A percentile compares a stretch with the other conserved stretches of the same genome.
These are phyloP conservation scores for Rambutsinella grinnellia DNA, from an alignment of 2,888 invertebrate species.

Conservation along the genomic window DNA sequence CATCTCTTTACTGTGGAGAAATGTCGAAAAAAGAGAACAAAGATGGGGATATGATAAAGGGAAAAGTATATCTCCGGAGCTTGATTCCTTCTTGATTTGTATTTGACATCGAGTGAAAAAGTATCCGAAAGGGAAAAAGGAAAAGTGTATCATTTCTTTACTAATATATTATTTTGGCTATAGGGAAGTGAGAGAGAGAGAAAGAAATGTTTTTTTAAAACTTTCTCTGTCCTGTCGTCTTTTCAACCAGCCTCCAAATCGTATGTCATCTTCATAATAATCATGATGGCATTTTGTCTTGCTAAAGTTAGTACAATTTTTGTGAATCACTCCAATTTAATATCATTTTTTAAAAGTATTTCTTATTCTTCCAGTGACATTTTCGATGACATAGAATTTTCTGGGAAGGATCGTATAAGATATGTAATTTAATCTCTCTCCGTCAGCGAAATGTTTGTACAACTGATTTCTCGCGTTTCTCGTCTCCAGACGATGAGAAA, in stretches of 20 bases:
- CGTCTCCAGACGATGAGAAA: conserved; percentile 9
- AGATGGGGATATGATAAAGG: background rate
- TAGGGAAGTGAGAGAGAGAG: background rate
- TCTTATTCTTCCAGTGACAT: background rate
- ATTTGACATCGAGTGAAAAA: background rate
- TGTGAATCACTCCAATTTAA: background rate
- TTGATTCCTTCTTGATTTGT: conserved; percentile 7
- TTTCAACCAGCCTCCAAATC: background rate
- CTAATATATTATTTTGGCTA: no score
- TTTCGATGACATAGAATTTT: background rate
- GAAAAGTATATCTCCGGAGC: background rate
- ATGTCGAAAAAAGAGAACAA: conserved; percentile 18
- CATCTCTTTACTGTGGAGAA: conserved; percentile 29
- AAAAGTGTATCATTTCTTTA: no score
- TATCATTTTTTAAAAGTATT: background rate
- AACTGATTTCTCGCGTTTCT: conserved; percentile 44
- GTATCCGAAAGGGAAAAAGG: background rate
- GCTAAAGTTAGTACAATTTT: no score
- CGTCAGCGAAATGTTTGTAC: conserved; percentile 20
- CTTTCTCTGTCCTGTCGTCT: background rate
- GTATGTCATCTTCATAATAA: background rate
- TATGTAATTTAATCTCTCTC: conserved; percentile 27
- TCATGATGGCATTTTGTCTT: background rate
- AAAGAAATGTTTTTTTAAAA: background rate
- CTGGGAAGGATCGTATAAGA: background rate